Conservation (phyloP, 1,140 invertebrate species). For the Brachionus asplanchnoidis region DNA sequence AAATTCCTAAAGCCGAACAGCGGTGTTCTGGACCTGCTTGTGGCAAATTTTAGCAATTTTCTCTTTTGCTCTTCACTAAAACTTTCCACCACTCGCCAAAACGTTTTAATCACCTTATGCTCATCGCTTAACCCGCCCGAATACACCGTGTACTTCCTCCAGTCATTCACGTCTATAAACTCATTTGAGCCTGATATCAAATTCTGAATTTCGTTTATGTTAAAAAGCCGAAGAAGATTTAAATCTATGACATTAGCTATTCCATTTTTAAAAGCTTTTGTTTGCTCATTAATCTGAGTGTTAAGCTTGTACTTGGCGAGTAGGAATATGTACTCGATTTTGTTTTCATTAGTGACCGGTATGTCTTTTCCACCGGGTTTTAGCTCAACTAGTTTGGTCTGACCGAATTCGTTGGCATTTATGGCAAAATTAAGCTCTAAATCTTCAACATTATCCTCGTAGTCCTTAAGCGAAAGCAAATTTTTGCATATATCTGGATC, state of each 20-base stretch:
- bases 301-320: conserved; percentile 94
- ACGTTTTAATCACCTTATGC: conserved; percentile 69
- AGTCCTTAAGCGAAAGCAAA: conserved; percentile 75
- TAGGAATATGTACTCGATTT: conserved; percentile 91
- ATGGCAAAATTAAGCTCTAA: conserved; percentile 75
- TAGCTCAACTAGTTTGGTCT: conserved; percentile 70
- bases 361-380: conserved; percentile 83
- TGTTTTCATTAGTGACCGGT: conserved; percentile 79
- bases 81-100: conserved; percentile 74
- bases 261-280: conserved; percentile 59
- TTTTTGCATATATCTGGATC: conserved; percentile 86
- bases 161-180: conserved; percentile 81
- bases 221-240: conserved; percentile 89
- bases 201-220: conserved; percentile 84
- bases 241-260: conserved; percentile 80
- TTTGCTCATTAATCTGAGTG: conserved; percentile 63
- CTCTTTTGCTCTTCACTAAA: conserved; percentile 79
- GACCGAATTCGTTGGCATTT: conserved; percentile 79
- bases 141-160: conserved; percentile 77
- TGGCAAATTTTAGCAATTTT: conserved; percentile 89
- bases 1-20: conserved; percentile 76
- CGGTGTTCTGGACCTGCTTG: conserved; percentile 90
- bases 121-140: conserved; percentile 61
- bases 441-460: conserved; percentile 60
- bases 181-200: conserved; percentile 86